Evolutionary conservation across 2,113 vertebrate genomes (phyloP), one percentile per base, ranked within the genome.

Genomic region (Sorex fumeus): DNA sequence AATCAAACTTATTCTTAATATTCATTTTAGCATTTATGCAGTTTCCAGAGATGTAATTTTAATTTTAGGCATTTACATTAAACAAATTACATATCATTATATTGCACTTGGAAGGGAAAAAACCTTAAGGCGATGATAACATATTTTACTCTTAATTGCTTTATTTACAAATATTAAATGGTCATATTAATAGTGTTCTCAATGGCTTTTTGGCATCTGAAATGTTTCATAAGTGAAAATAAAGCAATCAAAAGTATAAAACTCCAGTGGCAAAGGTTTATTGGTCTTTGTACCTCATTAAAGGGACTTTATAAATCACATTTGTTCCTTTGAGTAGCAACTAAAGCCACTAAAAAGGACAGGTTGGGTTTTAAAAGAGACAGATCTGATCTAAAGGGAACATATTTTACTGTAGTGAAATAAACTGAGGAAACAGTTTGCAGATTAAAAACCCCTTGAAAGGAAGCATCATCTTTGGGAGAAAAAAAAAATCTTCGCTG

Each of bases 381-480:
- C 84, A 96, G 96, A 97, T 95, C 91, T 82, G 88, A 97, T 97
- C 97, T 97, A 94, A 97, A 97, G 97, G 97, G 97, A 97, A 97
- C 95, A 97, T 96, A 96, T 97, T 98, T 97, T 95, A 97, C 96
- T 95, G 94, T 72, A 89, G 93, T 50, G 83, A 97, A 97, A 98
- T 95, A 96, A 98, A 98, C 94, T 74, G 94, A 97, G 97, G 96
- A 97, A 97, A 96, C 95, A 94, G 97, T 97, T 87, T 95, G 95
- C 96, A 98, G 97, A 97, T 97, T 97, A 97, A 98, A 98, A 97
- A 95, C 47, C 94, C 81, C 96, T 97, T 95, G 95, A 97, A 97
- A 98, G 96, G 97, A 97, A 97, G 95, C 94, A 97, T 95, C 97
- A 96, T 97, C 97, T 97, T 95, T 95, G 76, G 87, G 60, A 89